Conservation (phyloP, 2,113 vertebrate species). For the Chinchilla lanigera region DNA sequence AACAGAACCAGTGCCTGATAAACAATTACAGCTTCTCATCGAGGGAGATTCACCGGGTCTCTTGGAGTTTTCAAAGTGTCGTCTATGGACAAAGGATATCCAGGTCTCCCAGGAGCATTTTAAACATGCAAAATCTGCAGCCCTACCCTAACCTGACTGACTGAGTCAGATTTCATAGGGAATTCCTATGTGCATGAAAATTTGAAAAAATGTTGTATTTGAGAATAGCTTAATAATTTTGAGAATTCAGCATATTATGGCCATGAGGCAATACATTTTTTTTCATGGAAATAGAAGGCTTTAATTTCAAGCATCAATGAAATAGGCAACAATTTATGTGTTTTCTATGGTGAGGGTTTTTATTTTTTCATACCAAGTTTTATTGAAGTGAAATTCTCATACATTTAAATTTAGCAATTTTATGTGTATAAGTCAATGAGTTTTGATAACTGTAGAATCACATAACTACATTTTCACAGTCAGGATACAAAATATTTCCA, state of each 20-base stretch:
- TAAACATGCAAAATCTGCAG: background rate
- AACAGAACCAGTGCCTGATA: background rate
- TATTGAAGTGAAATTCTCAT: constrained; percentile 23
- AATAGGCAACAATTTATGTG: background rate
- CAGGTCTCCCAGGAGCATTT: background rate
- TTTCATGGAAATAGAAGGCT: background rate
- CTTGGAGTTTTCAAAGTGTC: background rate
- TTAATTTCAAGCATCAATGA: constrained; percentile 37
- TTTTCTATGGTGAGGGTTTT: constrained; percentile 22
- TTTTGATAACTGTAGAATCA: constrained; percentile 17
- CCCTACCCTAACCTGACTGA: background rate
- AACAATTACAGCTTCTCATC: background rate
- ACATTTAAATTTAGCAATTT: constrained; percentile 30
- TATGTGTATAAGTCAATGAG: background rate
- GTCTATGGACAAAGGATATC: background rate
- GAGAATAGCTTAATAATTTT: background rate
- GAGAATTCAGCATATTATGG: background rate
- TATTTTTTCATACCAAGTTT: background rate
- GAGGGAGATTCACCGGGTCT: background rate
- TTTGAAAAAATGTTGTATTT: background rate
- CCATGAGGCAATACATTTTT: background rate
- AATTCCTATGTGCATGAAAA: background rate
- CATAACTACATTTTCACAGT: background rate
- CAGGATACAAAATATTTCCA: background rate
- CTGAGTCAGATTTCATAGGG: background rate